These are phyloP conservation scores for Melinaea marsaeus DNA, from an alignment of 2,888 invertebrate species.

Conservation along the genomic window DNA sequence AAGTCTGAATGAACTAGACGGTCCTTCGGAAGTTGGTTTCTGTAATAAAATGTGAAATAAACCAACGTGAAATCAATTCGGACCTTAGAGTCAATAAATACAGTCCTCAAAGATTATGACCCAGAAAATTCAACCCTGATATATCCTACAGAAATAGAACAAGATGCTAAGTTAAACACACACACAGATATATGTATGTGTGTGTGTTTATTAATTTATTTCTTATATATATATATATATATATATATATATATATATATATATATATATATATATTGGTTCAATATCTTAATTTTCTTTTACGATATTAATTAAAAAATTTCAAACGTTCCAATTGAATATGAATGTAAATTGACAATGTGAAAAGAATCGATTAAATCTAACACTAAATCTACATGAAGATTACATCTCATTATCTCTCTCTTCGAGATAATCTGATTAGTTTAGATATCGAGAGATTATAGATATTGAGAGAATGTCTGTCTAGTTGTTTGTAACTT, in stretches of 20 bases:
- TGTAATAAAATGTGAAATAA: too few species aligned
- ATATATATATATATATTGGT: not conserved
- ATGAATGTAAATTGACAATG: slow-evolving; percentile 8
- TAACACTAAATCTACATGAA: slow-evolving; percentile 22
- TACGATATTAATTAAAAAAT: not conserved
- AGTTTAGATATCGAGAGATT: not conserved
- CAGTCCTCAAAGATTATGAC: too few species aligned
- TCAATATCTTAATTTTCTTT: not conserved
- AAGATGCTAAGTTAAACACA: too few species aligned
- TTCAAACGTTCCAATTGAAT: not conserved
- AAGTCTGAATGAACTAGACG: too few species aligned
- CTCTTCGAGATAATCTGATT: not conserved
- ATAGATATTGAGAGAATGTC: too few species aligned
- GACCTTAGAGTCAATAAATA: too few species aligned
- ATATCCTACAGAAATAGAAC: too few species aligned
- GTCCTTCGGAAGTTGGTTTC: too few species aligned
- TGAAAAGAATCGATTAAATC: slow-evolving; percentile 23
- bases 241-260: not conserved
- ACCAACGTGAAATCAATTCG: too few species aligned
- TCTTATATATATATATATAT: not conserved
- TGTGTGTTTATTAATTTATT: not conserved
- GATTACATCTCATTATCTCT: slow-evolving; percentile 30
- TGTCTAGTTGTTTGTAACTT: too few species aligned
- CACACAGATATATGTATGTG: not conserved
- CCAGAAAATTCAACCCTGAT: too few species aligned